Percentiles rank a stretch among this genome's conserved stretches.
phyloP scores from a whole-genome alignment of 2,888 invertebrate genomes.

The Drosophila paranaensis region DNA sequence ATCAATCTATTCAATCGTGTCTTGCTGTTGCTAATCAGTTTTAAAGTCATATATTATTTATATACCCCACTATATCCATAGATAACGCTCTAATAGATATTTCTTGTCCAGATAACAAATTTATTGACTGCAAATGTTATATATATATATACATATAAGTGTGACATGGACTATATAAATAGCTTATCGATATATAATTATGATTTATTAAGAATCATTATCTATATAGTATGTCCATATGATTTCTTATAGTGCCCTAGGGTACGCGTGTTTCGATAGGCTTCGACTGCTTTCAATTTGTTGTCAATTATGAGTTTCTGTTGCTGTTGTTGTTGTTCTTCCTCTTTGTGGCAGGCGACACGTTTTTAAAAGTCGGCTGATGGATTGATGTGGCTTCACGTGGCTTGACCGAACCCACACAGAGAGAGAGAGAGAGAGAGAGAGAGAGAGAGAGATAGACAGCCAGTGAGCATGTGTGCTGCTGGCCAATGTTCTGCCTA shows the following conservation, averaged over 20 bases:
- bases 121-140: not conserved
- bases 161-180: not conserved
- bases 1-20: no score
- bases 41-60: not conserved
- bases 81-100: not conserved
- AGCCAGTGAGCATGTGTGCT: conserved; percentile 4
- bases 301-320: conserved; percentile 17
- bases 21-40: no score
- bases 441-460: not conserved
- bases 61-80: not conserved
- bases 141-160: not conserved
- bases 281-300: not conserved
- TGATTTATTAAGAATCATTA: not conserved
- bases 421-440: conserved; percentile 1
- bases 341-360: conserved; percentile 51
- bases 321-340: not conserved
- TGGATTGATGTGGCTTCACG: conserved; percentile 78
- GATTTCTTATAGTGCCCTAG: conserved; percentile 17
- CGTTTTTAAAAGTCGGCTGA: conserved; percentile 65
- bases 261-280: conserved; percentile 24
- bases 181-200: conserved; percentile 19
- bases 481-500: conserved; percentile 56
- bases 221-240: not conserved
- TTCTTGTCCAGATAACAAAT: not conserved
- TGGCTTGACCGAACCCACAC: conserved; percentile 22